Evolutionary conservation across 2,888 invertebrate species (phyloP), one percentile per base, ranked within the genome.

Genomic region (Tubulanus polymorphus): DNA sequence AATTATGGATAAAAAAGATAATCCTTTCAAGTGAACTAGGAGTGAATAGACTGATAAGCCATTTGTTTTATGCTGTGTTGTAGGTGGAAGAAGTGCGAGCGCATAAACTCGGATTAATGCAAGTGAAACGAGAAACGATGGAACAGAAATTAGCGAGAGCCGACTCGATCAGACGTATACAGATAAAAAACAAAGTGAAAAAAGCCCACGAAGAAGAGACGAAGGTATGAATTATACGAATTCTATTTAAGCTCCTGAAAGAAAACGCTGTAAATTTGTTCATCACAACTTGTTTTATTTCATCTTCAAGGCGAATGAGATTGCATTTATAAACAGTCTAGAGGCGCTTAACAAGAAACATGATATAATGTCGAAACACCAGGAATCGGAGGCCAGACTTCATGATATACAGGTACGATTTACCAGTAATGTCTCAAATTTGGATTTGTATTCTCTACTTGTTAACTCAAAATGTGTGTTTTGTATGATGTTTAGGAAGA

Each of bases 151-250:
- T 84, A 73, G 73, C 76, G 61, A 86, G 90, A 57, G 96, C 96
- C 0, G 91, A 91, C 20, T 92, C 93, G 73, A 97, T 96, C 72
- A 84, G 97, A 23, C 89, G 87, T 84, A 76, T 90, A 86, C 73
- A 80, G 62, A 68, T 84, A 25, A 78, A 79, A 60, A 75, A 78
- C 54, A 92, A 93, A 63, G 89, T 94, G 0, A 86, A 89, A 64
- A 96, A 96, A 78, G 97, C 97, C 0, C 95, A 95, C 72, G 96
- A 97, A 68, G 97, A 97, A 75, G 96, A 97, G 66, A 92, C 93
- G 57, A 96, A 96, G 76, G 81, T 82, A 32, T 32, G n/a, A 12
- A 32, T 32, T 32, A 32, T 12, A 32, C n/a, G 35, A 32, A 32
- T 32, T 10, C 10, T 32, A 32, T 32, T 32, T 10, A 32, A 10